Base-by-base conservation (phyloP, 2,113 vertebrate species). In the Misgurnus mizolepis region DNA sequence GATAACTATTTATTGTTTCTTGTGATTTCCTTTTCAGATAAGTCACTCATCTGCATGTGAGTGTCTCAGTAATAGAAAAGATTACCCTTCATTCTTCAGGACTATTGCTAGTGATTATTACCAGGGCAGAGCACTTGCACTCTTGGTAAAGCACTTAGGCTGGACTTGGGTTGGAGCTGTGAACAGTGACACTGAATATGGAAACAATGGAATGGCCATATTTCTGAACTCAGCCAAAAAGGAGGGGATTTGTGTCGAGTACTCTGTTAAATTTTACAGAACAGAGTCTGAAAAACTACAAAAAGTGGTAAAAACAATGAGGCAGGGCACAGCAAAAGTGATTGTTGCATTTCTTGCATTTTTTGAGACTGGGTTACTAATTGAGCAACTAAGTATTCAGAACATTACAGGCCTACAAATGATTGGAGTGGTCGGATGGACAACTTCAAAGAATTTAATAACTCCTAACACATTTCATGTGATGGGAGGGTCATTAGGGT, bases 11-110 rank as follows among this genome's bases (percentile, higher is more conserved):
- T 39, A 39, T 12, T 40, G 6, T 64, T 64, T 14, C 62, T 76
- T 40, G 6, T 17, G 56, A 45, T 17, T 86, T 17, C 66, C 17
- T 67, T 55, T 39, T 61, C 62, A 93, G 91, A 89, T 92, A 81
- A 93, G 91, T 82, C 89, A 91, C 61, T 90, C 89, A 78, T 89
- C 91, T 15, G 90, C 91, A 7, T 92, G 90, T 82, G 91, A 90
- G 76, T 92, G 91, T 80, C 82, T 92, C 27, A 34, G 27, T 34
- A 34, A 34, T 34, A 34, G 27, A 3, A 34, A 34, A 34, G 27
- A 34, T 34, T 90, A 85, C 61, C 89, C 91, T 2, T 88, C 86
- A 34, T 91, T 93, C 65, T 93, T 92, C 77, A 81, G 92, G 76
- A 93, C 91, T 5, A 92, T 92, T 65, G 86, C 91, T 11, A 93